phyloP scores from a whole-genome alignment of 2,888 invertebrate species.

The Liodrosophila aerea region DNA sequence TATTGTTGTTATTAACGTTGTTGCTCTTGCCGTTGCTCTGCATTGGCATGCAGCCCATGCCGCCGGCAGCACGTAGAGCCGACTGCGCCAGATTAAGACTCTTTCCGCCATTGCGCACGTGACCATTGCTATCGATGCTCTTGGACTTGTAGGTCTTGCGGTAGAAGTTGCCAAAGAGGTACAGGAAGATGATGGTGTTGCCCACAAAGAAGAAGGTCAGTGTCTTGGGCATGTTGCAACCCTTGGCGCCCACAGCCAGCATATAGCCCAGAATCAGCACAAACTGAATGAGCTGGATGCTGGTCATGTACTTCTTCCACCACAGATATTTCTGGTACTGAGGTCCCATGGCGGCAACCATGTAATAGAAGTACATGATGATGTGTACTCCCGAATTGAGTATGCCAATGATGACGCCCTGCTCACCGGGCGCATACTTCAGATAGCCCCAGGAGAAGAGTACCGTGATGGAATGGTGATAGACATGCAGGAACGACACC shows the following conservation, averaged over 20 bases:
- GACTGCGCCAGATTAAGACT: slow-evolving; percentile 60
- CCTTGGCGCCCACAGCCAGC: slow-evolving; percentile 83
- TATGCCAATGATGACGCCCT: slow-evolving; percentile 83
- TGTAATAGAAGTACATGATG: slow-evolving; percentile 84
- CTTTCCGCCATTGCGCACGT: slow-evolving; percentile 41
- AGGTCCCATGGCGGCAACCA: slow-evolving; percentile 83
- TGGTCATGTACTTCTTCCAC: slow-evolving; percentile 84
- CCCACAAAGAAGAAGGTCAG: slow-evolving; percentile 84
- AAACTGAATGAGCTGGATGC: slow-evolving; percentile 85
- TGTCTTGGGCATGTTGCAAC: slow-evolving; percentile 84
- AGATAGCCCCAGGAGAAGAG: slow-evolving; percentile 91
- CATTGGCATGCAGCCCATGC: slow-evolving; percentile 78
- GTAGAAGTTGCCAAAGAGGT: slow-evolving; percentile 85
- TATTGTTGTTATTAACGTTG: slow-evolving; percentile 48
- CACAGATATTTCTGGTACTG: slow-evolving; percentile 83
- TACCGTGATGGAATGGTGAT: slow-evolving; percentile 92
- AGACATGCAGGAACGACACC: slow-evolving; percentile 93
- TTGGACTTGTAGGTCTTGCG: slow-evolving; percentile 83
- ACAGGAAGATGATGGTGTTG: slow-evolving; percentile 84
- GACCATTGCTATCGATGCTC: slow-evolving; percentile 49
- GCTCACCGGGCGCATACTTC: slow-evolving; percentile 87
- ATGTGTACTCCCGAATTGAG: slow-evolving; percentile 83
- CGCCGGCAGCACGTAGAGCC: slow-evolving; percentile 75
- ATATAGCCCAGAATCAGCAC: slow-evolving; percentile 87
- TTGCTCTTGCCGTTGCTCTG: slow-evolving; percentile 45